Percentiles rank a stretch among this genome's conserved stretches.
phyloP scores from a whole-genome alignment of 2,888 invertebrate genomes.

The Rotaria magnacalcarata region DNA sequence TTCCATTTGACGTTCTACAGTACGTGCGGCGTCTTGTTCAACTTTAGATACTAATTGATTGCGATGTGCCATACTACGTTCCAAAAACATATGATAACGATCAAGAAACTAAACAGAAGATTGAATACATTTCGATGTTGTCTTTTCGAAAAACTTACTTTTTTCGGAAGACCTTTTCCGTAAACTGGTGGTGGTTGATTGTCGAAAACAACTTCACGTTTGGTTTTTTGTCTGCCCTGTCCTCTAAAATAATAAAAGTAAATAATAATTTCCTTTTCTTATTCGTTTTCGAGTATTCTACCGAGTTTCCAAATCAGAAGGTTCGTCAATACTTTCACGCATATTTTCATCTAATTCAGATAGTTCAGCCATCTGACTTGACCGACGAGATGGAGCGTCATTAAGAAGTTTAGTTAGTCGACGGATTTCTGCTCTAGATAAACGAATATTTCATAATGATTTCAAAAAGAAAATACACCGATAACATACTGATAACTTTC shows the following conservation, averaged over 20 bases:
- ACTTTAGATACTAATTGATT: slow-evolving; percentile 52
- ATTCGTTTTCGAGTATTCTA: no score
- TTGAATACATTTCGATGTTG: no score
- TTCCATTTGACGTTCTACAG: slow-evolving; percentile 42
- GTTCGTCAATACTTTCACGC: neutral
- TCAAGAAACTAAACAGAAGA: slow-evolving; percentile 53
- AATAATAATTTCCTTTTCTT: neutral
- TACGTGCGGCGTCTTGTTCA: slow-evolving; percentile 49
- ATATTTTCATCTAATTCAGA: slow-evolving; percentile 17
- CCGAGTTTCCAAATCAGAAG: neutral
- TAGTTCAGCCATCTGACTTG: neutral
- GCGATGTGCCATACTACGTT: slow-evolving; percentile 52
- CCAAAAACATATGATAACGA: slow-evolving; percentile 53
- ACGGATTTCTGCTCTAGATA: slow-evolving; percentile 19
- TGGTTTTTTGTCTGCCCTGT: neutral
- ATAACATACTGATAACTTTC: slow-evolving; percentile 10
- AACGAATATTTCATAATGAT: neutral
- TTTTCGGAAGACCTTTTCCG: neutral
- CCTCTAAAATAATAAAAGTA: neutral
- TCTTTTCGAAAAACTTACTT: neutral
- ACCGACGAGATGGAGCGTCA: neutral
- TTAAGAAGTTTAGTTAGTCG: neutral
- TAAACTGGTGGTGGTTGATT: neutral
- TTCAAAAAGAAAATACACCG: neutral
- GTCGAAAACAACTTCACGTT: neutral